Evolutionary conservation across 2,888 invertebrate genomes (phyloP).

Genomic region (Ochropleura leucogaster): DNA sequence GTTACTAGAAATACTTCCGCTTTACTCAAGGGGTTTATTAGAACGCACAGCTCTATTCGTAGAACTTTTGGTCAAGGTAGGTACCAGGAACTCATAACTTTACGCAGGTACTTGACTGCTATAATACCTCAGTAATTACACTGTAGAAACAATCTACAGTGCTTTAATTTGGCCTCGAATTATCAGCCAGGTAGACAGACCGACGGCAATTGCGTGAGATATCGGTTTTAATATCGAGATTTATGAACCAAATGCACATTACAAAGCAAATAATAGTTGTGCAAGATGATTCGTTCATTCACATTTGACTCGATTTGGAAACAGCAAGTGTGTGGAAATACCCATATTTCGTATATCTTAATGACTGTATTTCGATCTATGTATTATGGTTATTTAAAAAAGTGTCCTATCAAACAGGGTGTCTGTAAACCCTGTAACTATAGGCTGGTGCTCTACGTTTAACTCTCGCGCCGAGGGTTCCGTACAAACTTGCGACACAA

Average conservation of each 20-base stretch:
- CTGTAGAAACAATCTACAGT: conserved; percentile 44
- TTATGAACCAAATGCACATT: conserved; percentile 36
- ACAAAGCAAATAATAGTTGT: conserved; percentile 43
- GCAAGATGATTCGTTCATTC: conserved; percentile 35
- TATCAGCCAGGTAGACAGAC: conserved; percentile 22
- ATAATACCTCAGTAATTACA: conserved; percentile 37
- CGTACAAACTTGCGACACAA: no score
- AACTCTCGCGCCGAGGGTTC: no score
- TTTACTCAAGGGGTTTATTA: background rate
- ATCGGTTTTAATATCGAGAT: conserved; percentile 37
- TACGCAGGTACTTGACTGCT: conserved; percentile 9
- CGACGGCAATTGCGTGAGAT: conserved; percentile 32
- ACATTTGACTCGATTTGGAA: conserved; percentile 37
- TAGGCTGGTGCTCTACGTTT: no score
- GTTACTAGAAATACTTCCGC: conserved; percentile 24
- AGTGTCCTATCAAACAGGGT: background rate
- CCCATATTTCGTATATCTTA: background rate
- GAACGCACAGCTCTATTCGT: conserved; percentile 11
- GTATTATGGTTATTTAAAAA: no score
- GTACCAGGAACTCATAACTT: conserved; percentile 38
- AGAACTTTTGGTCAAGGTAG: conserved; percentile 31
- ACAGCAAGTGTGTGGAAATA: conserved; percentile 30
- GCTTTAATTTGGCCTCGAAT: conserved; percentile 56
- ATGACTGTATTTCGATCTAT: background rate
- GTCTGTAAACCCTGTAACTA: no score